Percentiles rank a stretch among this genome's conserved stretches.
These are phyloP conservation scores for Melanerpes formicivorus DNA, from an alignment of 2,113 vertebrate species.

Conservation along the genomic window DNA sequence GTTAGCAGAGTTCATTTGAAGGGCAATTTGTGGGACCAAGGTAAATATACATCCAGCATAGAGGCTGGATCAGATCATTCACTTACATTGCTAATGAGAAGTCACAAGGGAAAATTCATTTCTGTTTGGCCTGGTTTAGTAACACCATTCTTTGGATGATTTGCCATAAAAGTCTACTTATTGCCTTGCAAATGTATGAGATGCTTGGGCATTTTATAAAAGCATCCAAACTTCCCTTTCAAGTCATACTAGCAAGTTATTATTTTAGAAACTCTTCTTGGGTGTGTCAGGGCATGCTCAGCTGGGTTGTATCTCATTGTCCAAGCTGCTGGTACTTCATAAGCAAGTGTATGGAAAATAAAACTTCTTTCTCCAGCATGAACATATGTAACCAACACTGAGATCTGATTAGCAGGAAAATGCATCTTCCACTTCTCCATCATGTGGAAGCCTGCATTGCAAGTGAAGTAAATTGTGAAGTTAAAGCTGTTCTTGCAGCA, in stretches of 20 bases:
- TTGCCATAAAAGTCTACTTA: background rate
- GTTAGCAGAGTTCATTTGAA: conserved; percentile 11
- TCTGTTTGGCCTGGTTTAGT: background rate
- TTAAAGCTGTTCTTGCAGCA: background rate
- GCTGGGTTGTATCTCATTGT: background rate
- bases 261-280: background rate
- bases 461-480: background rate
- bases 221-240: background rate
- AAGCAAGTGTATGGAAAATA: background rate
- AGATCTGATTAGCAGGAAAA: background rate
- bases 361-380: background rate
- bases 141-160: background rate
- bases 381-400: background rate
- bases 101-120: background rate
- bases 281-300: background rate
- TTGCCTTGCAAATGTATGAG: background rate
- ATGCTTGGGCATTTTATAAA: background rate
- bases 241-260: background rate
- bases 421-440: background rate
- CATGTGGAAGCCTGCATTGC: background rate
- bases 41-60: background rate
- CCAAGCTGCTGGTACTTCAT: background rate
- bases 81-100: background rate
- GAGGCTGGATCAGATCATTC: background rate
- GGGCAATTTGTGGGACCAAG: background rate